Base-by-base conservation (phyloP, 2,888 invertebrate genomes). In the Heliconius aoede region DNA sequence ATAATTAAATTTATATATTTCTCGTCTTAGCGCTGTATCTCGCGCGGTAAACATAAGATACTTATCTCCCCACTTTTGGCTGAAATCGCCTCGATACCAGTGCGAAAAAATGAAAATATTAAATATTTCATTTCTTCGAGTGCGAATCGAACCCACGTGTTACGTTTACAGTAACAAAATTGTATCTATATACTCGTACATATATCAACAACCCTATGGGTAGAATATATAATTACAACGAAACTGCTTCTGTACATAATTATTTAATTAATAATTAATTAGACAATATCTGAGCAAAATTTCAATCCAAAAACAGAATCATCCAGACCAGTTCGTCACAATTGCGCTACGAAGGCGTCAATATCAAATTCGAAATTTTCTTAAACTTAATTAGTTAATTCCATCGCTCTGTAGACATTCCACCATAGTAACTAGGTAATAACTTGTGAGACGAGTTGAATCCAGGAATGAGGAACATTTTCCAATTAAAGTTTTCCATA, bases 401-500 rank as follows among this genome's bases (percentile, higher is more conserved):
- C 24, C 65, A 72, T 74, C 68, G 32, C 67, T 74, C 62, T 74
- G 62, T 72, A 74, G 36, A 73, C 58, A 60, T n/a, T 72, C 40
- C 62, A 76, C 71, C 67, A 68, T 72, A 60, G 74, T 74, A 60
- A 72, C 62, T 55, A 69, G 72, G 73, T 71, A 74, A 76, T 78
- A 76, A 78, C 78, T 78, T 72, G 64, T 64, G 60, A 65, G 58
- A 72, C 72, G 62, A 76, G 79, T 72, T 78, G 74, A 68, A 51
- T 61, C 68, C 46, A 79, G 78, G 78, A 76, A 78, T 74, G 72
- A 67, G 74, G 77, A 81, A 81, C 72, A 86, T 87, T 90, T 90
- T 90, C 88, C 87, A 90, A 91, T 91, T 91, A 90, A 90, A 91
- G 87, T 90, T 91, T 88, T 85, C 74, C 46, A 69, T 69, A 15